Percentiles rank a stretch among this genome's conserved stretches.
These are phyloP conservation scores for Acanthopagrus latus DNA, from an alignment of 2,797 vertebrate species.

Conservation along the genomic window DNA sequence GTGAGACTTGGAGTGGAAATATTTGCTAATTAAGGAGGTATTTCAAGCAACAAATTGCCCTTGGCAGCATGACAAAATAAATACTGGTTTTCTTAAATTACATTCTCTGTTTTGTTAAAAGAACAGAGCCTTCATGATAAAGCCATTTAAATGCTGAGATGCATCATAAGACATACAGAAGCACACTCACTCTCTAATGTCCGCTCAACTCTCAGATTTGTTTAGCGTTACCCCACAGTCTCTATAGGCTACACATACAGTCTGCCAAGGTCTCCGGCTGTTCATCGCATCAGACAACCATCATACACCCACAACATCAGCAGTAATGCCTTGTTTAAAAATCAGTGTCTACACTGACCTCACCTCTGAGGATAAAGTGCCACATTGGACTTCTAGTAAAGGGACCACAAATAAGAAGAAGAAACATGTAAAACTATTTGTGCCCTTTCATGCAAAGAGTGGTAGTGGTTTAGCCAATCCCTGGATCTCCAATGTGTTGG, in stretches of 20 bases:
- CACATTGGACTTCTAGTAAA: slow-evolving; percentile 64
- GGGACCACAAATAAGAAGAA: slow-evolving; percentile 54
- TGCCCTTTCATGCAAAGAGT: slow-evolving; percentile 78
- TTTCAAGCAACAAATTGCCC: slow-evolving; percentile 73
- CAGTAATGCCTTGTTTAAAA: slow-evolving; percentile 46
- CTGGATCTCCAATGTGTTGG: slow-evolving; percentile 67
- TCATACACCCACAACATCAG: slow-evolving; percentile 69
- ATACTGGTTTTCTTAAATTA: slow-evolving; percentile 73
- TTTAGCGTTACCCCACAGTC: slow-evolving; percentile 43
- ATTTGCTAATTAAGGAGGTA: slow-evolving; percentile 73
- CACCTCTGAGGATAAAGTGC: slow-evolving; percentile 79
- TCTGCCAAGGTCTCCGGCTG: slow-evolving; percentile 77
- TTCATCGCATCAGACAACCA: slow-evolving; percentile 64
- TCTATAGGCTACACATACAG: slow-evolving; percentile 45
- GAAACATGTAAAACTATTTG: slow-evolving; percentile 55
- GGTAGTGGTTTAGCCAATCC: slow-evolving; percentile 70
- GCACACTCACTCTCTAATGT: slow-evolving; percentile 38
- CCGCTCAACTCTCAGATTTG: slow-evolving; percentile 74
- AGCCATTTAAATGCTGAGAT: slow-evolving; percentile 74
- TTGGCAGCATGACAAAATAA: slow-evolving; percentile 79
- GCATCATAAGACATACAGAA: slow-evolving; percentile 77
- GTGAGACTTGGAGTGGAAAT: slow-evolving; percentile 55
- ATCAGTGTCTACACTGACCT: slow-evolving; percentile 60
- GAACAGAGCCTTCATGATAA: slow-evolving; percentile 63
- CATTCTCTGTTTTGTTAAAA: slow-evolving; percentile 58